Conservation (phyloP, 1,140 invertebrate species). For the Drosophila teissieri region DNA sequence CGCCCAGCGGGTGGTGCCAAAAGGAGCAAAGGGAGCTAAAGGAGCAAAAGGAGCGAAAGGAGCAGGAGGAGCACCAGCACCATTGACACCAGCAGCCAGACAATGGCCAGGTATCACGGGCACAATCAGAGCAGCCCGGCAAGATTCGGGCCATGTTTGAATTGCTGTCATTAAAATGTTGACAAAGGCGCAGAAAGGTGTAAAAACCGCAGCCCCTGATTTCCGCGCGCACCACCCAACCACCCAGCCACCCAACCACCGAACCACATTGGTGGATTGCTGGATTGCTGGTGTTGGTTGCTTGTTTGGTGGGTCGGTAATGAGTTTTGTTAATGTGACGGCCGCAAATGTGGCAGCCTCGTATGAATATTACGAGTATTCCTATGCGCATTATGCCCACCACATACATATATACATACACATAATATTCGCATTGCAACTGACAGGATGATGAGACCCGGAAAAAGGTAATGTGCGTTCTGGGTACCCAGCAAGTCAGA, state of each 20-base stretch:
- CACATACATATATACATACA: not conserved
- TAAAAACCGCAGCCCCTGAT: conserved; percentile 56
- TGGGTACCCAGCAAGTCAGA: not conserved
- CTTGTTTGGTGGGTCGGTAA: conserved; percentile 36
- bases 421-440: conserved; percentile 24
- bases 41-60: not conserved
- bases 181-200: conserved; percentile 81
- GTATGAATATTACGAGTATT: conserved; percentile 37
- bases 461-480: conserved; percentile 13
- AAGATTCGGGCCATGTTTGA: conserved; percentile 61
- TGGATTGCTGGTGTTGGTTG: no score
- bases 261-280: conserved; percentile 5
- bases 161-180: conserved; percentile 84
- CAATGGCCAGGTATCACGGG: conserved; percentile 68
- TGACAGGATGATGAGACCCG: conserved; percentile 32
- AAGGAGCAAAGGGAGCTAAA: no score
- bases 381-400: conserved; percentile 26
- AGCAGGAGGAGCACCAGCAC: not conserved
- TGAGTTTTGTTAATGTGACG: conserved; percentile 73
- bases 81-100: conserved; percentile 25
- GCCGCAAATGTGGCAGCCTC: conserved; percentile 58
- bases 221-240: not conserved
- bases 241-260: no score
- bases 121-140: conserved; percentile 59
- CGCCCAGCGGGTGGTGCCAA: conserved; percentile 10